These are phyloP conservation scores for Hyposoter didymator DNA, from an alignment of 2,888 invertebrate species.

Conservation along the genomic window DNA sequence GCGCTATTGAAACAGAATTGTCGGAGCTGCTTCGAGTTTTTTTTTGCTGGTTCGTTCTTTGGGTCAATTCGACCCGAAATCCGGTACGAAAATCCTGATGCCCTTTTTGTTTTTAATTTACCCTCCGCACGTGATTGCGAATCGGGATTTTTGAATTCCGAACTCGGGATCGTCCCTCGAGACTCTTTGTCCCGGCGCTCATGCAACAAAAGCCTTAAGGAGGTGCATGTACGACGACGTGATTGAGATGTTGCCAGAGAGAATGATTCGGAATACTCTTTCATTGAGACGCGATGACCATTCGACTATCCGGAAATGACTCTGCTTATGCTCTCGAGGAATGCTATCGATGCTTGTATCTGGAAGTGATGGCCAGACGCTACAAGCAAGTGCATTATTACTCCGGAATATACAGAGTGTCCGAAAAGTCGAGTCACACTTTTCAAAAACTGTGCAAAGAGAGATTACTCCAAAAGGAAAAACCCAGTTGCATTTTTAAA, in stretches of 20 bases:
- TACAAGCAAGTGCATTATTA: slow-evolving; percentile 34
- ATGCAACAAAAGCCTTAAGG: not conserved
- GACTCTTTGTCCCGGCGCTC: not conserved
- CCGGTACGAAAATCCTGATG: too few species aligned
- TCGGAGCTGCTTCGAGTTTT: too few species aligned
- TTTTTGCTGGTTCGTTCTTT: too few species aligned
- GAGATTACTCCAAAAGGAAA: not conserved
- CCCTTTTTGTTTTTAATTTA: too few species aligned
- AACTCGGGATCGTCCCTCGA: not conserved
- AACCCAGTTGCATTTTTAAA: not conserved
- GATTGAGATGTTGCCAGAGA: slow-evolving; percentile 5
- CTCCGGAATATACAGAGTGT: not conserved
- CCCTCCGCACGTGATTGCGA: not conserved
- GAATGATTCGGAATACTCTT: slow-evolving; percentile 10
- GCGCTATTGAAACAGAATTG: not conserved
- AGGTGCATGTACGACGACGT: not conserved
- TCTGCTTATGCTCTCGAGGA: slow-evolving; percentile 28
- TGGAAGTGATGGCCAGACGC: slow-evolving; percentile 21
- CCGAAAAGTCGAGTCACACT: not conserved
- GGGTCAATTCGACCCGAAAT: too few species aligned
- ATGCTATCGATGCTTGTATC: slow-evolving; percentile 40
- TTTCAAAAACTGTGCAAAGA: too few species aligned
- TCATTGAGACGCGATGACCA: slow-evolving; percentile 34
- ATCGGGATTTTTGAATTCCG: not conserved
- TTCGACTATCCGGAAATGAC: slow-evolving; percentile 32